Percentiles rank a stretch among this genome's conserved stretches.
Conservation (phyloP, 2,797 vertebrate species). For the Echeneis naucrates region DNA sequence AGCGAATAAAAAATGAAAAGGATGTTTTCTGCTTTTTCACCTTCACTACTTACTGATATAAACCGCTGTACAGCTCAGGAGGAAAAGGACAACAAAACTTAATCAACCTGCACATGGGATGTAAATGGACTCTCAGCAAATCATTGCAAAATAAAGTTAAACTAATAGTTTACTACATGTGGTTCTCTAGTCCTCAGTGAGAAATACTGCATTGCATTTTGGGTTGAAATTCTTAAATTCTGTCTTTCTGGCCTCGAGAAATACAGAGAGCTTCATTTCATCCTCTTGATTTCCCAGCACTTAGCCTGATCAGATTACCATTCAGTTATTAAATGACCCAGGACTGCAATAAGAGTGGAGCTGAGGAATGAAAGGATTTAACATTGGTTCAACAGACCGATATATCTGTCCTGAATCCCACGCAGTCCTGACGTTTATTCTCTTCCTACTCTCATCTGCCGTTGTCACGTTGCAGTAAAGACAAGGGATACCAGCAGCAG, state of each 20-base stretch:
- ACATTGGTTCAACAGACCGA: constrained; percentile 55
- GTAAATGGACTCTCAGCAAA: too few relatives aligned
- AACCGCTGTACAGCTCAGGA: too few relatives aligned
- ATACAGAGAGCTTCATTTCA: constrained; percentile 57
- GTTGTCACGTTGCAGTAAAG: neutral
- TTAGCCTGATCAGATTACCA: constrained; percentile 74
- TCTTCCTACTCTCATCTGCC: constrained; percentile 6
- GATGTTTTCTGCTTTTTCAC: too few relatives aligned
- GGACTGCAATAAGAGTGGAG: constrained; percentile 57
- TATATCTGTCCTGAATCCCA: constrained; percentile 39
- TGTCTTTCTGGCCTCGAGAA: constrained; percentile 27
- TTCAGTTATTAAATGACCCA: constrained; percentile 66
- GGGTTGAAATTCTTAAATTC: constrained; percentile 31
- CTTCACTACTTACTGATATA: too few relatives aligned
- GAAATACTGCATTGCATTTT: constrained; percentile 29
- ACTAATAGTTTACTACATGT: too few relatives aligned
- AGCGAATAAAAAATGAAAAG: too few relatives aligned
- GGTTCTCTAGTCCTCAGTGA: too few relatives aligned
- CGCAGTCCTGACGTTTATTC: constrained; percentile 35
- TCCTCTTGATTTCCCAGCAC: constrained; percentile 68
- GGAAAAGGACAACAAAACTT: too few relatives aligned
- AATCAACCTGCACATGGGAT: too few relatives aligned
- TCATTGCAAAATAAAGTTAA: too few relatives aligned
- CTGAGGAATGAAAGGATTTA: constrained; percentile 47
- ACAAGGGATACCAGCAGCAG: neutral